Conservation (phyloP, 2,113 vertebrate species). For the Cromileptes altivelis region DNA sequence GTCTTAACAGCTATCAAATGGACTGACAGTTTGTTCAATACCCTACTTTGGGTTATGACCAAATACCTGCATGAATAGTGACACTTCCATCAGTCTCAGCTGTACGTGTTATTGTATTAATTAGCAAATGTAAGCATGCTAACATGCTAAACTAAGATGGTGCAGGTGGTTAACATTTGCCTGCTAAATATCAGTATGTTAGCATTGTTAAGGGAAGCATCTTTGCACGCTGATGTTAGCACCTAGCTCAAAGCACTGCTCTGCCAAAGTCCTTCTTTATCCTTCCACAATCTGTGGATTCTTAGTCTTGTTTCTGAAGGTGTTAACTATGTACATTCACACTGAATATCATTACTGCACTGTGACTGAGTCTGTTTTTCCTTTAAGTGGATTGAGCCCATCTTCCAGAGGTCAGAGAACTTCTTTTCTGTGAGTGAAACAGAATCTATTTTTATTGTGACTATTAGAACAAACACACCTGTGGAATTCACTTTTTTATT, state of each 20-base stretch:
- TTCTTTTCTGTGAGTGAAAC: slow-evolving; percentile 70
- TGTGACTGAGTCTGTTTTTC: background rate
- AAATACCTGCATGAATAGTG: background rate
- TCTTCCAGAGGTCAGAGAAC: slow-evolving; percentile 70
- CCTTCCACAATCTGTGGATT: too few species aligned
- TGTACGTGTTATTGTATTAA: background rate
- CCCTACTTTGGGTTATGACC: too few species aligned
- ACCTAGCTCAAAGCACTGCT: too few species aligned
- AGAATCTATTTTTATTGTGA: background rate
- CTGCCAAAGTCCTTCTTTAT: background rate
- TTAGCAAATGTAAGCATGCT: background rate
- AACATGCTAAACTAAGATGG: background rate
- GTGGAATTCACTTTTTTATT: slow-evolving; percentile 11
- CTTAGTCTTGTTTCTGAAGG: background rate
- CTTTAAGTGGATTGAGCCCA: slow-evolving; percentile 70
- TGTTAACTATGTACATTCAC: background rate
- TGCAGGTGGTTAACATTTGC: background rate
- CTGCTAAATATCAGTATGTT: background rate
- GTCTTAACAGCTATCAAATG: too few species aligned
- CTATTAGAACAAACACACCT: background rate
- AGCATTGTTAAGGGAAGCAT: too few species aligned
- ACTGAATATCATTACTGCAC: background rate
- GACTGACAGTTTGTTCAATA: too few species aligned
- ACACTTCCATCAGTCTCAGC: background rate
- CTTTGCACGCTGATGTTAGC: too few species aligned